Evolutionary conservation across 2,797 vertebrate genomes (phyloP).

Genomic region (Rhadinocentrus ornatus): DNA sequence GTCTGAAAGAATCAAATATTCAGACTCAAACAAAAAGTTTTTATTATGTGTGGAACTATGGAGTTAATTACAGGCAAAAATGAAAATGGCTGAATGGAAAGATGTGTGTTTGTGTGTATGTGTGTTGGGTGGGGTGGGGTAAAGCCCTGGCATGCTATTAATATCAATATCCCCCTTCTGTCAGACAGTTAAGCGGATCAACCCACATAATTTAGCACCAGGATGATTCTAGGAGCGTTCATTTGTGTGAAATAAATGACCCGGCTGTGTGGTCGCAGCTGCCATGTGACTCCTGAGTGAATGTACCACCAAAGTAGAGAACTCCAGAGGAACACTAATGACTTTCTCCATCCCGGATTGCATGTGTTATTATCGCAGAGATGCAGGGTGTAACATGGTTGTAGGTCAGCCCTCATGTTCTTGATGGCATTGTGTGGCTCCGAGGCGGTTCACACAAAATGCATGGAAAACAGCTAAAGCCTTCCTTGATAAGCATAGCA

Average conservation of each 20-base stretch:
- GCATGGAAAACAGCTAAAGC: slow-evolving; percentile 32
- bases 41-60: background rate
- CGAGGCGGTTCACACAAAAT: slow-evolving; percentile 19
- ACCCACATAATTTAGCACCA: slow-evolving; percentile 58
- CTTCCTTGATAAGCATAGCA: slow-evolving; percentile 16
- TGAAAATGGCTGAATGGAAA: slow-evolving; percentile 5
- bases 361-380: slow-evolving; percentile 14
- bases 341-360: slow-evolving; percentile 11
- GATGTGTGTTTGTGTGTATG: slow-evolving; percentile 16
- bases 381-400: slow-evolving; percentile 17
- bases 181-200: slow-evolving; percentile 62
- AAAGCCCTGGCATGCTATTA: slow-evolving; percentile 49
- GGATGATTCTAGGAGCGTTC: slow-evolving; percentile 44
- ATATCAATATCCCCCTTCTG: slow-evolving; percentile 56
- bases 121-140: background rate
- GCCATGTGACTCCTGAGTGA: slow-evolving; percentile 40
- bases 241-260: slow-evolving; percentile 56
- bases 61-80: slow-evolving; percentile 27
- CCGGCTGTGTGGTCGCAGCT: slow-evolving; percentile 47
- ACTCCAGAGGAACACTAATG: slow-evolving; percentile 20
- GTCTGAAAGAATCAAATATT: background rate
- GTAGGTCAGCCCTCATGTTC: slow-evolving; percentile 17
- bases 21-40: background rate
- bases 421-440: background rate
- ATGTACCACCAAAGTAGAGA: slow-evolving; percentile 26